Percentiles rank a stretch among this genome's conserved stretches.
phyloP scores from a whole-genome alignment of 2,888 invertebrate species.

The Sphinx pinastri region DNA sequence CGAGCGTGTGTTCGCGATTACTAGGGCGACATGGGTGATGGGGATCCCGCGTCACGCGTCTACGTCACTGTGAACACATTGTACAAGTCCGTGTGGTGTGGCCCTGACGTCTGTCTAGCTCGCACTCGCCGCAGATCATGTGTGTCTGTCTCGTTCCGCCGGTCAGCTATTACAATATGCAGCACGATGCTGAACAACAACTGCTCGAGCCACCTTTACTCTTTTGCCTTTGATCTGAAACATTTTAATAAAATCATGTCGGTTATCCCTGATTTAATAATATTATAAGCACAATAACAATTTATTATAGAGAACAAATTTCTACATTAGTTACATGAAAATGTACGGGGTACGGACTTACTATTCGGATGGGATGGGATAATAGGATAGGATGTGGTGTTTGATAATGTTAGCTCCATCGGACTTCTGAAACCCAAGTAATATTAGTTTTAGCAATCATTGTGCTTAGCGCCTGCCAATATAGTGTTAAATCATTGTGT shows the following conservation, averaged over 20 bases:
- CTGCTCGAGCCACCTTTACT: conserved; percentile 97
- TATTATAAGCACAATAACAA: neutral
- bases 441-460: neutral
- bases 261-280: neutral
- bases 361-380: conserved; percentile 48
- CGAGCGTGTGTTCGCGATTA: conserved; percentile 46
- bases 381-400: conserved; percentile 52
- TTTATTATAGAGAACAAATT: neutral
- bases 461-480: too few relatives aligned
- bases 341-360: conserved; percentile 45
- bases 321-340: conserved; percentile 25
- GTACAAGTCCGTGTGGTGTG: conserved; percentile 61
- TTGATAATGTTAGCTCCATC: conserved; percentile 66
- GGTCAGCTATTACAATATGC: conserved; percentile 91
- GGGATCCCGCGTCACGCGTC: conserved; percentile 54
- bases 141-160: conserved; percentile 51
- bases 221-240: conserved; percentile 97
- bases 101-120: conserved; percentile 56
- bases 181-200: conserved; percentile 96
- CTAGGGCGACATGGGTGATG: conserved; percentile 50
- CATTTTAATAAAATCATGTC: conserved; percentile 39
- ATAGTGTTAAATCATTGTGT: too few relatives aligned
- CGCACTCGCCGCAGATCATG: conserved; percentile 52
- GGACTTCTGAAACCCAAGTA: conserved; percentile 67
- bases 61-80: conserved; percentile 76